These are phyloP conservation scores for Chaunax sp. DNA, from an alignment of 2,797 vertebrate genomes.

Conservation along the genomic window DNA sequence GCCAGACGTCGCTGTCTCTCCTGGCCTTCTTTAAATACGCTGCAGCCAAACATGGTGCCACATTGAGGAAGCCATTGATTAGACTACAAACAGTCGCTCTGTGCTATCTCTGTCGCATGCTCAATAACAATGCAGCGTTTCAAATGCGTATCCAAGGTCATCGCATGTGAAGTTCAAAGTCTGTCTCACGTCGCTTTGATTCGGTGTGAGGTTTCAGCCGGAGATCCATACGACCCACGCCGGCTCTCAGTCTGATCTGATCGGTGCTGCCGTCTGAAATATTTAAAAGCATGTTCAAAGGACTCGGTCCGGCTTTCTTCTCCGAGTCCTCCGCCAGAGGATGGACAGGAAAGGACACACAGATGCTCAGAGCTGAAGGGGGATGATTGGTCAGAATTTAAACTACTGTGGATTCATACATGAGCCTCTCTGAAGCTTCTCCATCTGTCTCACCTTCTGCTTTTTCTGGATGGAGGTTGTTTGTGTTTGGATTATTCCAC, in stretches of 20 bases:
- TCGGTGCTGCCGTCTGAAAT: conserved; percentile 58
- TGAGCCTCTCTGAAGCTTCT: background rate
- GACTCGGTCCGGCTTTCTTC: conserved; percentile 54
- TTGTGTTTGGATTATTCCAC: too few species aligned
- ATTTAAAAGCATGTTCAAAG: conserved; percentile 71
- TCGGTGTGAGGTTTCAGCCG: conserved; percentile 59
- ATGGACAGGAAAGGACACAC: too few species aligned
- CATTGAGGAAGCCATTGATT: conserved; percentile 48
- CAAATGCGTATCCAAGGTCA: conserved; percentile 61
- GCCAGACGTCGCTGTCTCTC: conserved; percentile 9
- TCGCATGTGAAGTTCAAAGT: conserved; percentile 62
- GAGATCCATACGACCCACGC: conserved; percentile 57
- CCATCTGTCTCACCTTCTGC: too few species aligned
- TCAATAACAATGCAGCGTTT: conserved; percentile 57
- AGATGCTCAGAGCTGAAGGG: background rate
- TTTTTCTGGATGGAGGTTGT: too few species aligned
- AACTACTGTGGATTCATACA: background rate
- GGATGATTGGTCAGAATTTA: background rate
- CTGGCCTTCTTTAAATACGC: conserved; percentile 25
- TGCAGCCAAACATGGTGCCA: background rate
- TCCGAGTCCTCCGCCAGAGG: conserved; percentile 24
- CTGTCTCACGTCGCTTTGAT: conserved; percentile 66
- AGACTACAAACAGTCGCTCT: conserved; percentile 37
- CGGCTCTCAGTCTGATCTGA: conserved; percentile 58
- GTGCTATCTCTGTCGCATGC: conserved; percentile 56